Percentiles rank a stretch among this genome's conserved stretches.
Conservation (phyloP, 2,888 invertebrate species). For the Cryptosula pallasiana region DNA sequence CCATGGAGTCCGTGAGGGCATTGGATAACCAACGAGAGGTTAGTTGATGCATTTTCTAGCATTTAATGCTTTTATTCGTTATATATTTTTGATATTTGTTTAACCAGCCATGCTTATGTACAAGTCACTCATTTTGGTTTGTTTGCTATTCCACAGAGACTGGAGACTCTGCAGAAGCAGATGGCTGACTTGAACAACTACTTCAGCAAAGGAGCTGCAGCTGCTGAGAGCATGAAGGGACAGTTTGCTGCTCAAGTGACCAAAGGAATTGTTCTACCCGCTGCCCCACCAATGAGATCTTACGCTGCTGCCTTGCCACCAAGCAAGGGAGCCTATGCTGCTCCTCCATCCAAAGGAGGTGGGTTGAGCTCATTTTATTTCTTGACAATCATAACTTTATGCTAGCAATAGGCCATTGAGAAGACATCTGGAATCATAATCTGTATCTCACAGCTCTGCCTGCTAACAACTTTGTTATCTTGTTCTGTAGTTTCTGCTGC, state of each 20-base stretch:
- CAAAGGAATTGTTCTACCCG: neutral
- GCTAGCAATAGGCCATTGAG: too few species aligned
- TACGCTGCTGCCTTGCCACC: slow-evolving; percentile 21
- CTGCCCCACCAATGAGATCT: neutral
- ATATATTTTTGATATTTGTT: too few species aligned
- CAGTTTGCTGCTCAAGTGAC: slow-evolving; percentile 3
- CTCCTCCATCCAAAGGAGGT: neutral
- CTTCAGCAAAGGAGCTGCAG: neutral
- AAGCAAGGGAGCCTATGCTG: slow-evolving; percentile 10
- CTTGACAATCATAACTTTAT: too few species aligned
- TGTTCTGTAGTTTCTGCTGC: slow-evolving; percentile 1
- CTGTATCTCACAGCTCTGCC: too few species aligned
- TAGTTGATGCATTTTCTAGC: too few species aligned
- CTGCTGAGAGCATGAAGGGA: neutral
- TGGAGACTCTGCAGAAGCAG: neutral
- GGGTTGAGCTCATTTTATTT: too few species aligned
- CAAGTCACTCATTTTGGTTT: too few species aligned
- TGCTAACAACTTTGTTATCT: too few species aligned
- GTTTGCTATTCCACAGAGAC: slow-evolving; percentile 10
- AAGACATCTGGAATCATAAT: too few species aligned
- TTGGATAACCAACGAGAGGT: neutral
- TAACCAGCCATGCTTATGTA: too few species aligned
- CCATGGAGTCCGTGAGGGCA: neutral
- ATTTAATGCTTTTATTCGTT: too few species aligned
- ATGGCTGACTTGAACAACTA: neutral